Percentiles rank a stretch among this genome's conserved stretches.
Conservation (phyloP, 2,113 vertebrate genomes). For the Leucoraja erinaceus region DNA sequence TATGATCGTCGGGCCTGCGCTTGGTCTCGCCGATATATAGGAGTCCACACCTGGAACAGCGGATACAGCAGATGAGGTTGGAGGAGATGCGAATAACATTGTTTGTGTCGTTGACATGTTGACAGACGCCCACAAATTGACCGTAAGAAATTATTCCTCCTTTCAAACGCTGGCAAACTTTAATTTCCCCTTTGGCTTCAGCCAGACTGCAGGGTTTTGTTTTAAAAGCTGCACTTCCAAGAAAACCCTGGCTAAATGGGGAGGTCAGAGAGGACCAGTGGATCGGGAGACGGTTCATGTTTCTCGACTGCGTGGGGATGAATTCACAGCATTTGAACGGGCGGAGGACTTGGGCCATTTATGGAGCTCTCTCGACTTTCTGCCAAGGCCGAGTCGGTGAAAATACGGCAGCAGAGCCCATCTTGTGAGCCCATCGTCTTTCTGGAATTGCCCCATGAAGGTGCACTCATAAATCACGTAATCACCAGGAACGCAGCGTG, state of each 20-base stretch:
- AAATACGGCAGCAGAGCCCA: not conserved
- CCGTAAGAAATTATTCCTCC: not conserved
- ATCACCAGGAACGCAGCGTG: not conserved
- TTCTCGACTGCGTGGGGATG: not conserved
- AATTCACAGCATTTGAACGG: not conserved
- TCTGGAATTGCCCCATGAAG: not conserved
- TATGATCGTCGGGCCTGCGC: too few relatives aligned
- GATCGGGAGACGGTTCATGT: not conserved
- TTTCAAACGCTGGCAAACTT: not conserved
- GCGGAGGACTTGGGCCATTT: not conserved
- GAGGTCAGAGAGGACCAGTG: too few relatives aligned
- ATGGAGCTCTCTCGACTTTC: not conserved
- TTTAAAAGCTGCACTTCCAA: too few relatives aligned
- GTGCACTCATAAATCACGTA: not conserved
- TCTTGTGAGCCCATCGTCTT: not conserved
- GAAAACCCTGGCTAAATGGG: too few relatives aligned
- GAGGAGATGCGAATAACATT: too few relatives aligned
- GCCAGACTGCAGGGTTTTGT: too few relatives aligned
- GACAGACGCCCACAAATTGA: not conserved
- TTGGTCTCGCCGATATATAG: too few relatives aligned
- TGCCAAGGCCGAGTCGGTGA: not conserved
- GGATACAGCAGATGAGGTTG: too few relatives aligned
- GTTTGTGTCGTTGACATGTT: not conserved
- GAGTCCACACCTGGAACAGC: too few relatives aligned
- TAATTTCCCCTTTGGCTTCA: not conserved